Percentiles rank a stretch among this genome's conserved stretches.
Evolutionary conservation across 2,797 vertebrate genomes (phyloP).

Genomic region (Scyliorhinus canicula): DNA sequence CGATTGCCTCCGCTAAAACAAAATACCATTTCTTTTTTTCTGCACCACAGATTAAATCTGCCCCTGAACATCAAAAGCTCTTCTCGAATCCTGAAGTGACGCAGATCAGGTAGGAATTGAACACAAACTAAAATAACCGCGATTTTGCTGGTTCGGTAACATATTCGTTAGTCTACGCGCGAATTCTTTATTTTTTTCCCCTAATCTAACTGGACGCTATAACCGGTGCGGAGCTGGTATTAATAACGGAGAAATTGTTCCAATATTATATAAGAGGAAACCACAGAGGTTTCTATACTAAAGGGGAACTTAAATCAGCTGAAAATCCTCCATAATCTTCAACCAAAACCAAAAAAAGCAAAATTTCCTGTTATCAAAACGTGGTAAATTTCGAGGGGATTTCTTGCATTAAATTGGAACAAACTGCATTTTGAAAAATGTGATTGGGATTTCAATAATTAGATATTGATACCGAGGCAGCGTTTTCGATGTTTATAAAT

Average conservation of each 20-base stretch:
- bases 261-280: background rate
- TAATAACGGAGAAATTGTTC: background rate
- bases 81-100: background rate
- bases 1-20: background rate
- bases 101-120: constrained; percentile 16
- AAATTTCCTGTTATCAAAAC: background rate
- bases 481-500: background rate
- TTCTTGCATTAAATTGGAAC: background rate
- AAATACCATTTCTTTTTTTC: constrained; percentile 20
- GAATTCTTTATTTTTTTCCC: background rate
- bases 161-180: background rate
- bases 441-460: background rate
- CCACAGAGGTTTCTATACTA: background rate
- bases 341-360: background rate
- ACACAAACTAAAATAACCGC: background rate
- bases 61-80: too few species aligned
- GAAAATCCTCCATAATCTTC: background rate
- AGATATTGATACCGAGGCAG: background rate
- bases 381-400: background rate
- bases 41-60: constrained; percentile 4
- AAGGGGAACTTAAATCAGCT: background rate
- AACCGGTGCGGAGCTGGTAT: background rate
- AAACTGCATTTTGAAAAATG: background rate
- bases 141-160: background rate
- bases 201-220: background rate